Conservation (phyloP, 1,140 invertebrate species). For the Papilio xuthus region DNA sequence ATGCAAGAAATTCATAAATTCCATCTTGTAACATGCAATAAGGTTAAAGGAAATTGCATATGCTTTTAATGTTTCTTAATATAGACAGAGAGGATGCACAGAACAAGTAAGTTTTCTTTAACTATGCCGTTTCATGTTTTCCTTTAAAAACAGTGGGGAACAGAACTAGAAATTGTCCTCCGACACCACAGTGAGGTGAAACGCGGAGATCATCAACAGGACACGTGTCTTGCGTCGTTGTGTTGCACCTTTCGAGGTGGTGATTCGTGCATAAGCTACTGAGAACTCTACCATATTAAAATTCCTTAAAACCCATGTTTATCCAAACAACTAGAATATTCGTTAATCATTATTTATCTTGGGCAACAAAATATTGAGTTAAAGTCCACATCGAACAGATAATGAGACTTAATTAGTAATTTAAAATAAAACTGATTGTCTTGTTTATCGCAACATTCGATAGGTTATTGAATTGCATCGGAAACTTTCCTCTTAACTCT, state of each 20-base stretch:
- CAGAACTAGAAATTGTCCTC: no score
- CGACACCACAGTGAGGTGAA: no score
- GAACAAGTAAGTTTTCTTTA: no score
- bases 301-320: neutral
- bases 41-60: no score
- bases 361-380: conserved; percentile 9
- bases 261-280: no score
- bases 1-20: neutral
- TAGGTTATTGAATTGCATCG: neutral
- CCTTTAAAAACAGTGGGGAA: neutral
- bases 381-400: conserved; percentile 25
- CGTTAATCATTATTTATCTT: neutral
- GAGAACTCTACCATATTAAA: no score
- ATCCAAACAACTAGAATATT: neutral
- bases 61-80: no score
- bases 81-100: no score
- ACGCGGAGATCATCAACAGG: no score
- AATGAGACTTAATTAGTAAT: conserved; percentile 23
- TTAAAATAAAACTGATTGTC: conserved; percentile 28
- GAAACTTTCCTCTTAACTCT: neutral
- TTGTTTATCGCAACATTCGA: conserved; percentile 27
- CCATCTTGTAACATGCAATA: neutral
- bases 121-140: no score
- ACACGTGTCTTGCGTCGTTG: no score
- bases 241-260: no score